Evolutionary conservation across 2,113 vertebrate genomes (phyloP), one percentile per base, ranked within the genome.

Genomic region (Embiotoca jacksoni): DNA sequence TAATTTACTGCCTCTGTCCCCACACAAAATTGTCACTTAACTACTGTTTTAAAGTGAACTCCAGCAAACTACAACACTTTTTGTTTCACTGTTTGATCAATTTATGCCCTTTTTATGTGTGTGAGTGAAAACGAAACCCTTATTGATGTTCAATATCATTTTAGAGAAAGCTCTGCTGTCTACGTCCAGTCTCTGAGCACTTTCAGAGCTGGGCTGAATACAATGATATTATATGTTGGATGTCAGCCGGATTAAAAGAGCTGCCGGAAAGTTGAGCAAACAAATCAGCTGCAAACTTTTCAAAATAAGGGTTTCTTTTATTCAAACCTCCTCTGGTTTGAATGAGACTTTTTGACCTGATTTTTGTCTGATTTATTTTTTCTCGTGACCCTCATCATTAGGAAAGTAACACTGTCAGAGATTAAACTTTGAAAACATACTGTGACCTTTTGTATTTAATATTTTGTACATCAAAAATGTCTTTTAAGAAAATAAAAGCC

Each of bases 81-180:
- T 41, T 30, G 36, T 10, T 54, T 75, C 8, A 47, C 10, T 66
- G 61, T 70, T 3, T 65, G 23, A 71, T 66, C 31, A 72, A 53
- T 80, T 50, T 46, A 3, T 31, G 13, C 7, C 6, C 7, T 14
- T 7, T 10, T 49, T 44, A 33, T n/a, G 16, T 72, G 63, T 41
- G 13, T 31, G 50, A 32, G 67, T 56, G 64, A 63, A 87, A 74
- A 14, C 15, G n/a, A 68, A 41, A 72, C 15, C 13, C 6, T 36
- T 77, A 80, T 61, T 73, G n/a, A 71, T 0, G 6, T 67, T 85
- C 47, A 61, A 59, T 81, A 87, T 47, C 57, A 58, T 75, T 72
- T 72, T 58, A 65, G 59, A 56, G 60, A 80, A 81, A 70, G 64
- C 50, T 41, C n/a, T 53, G 66, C 67, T 53, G 73, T 65, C 70